These are phyloP conservation scores for Rhegmatorhina hoffmannsi DNA, from an alignment of 2,113 vertebrate genomes.

Conservation along the genomic window DNA sequence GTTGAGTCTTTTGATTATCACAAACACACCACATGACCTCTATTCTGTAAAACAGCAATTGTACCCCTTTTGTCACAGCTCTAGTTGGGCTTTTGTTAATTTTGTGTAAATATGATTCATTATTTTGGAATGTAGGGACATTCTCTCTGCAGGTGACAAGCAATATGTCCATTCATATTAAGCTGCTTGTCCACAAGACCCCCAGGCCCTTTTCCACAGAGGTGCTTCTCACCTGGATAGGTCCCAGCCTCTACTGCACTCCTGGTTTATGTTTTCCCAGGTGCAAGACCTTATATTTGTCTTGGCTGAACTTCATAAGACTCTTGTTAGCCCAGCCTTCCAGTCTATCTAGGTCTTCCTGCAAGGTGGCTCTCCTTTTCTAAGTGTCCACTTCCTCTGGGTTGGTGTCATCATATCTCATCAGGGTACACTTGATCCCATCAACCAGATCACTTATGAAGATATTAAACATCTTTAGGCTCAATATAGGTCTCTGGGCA, in stretches of 20 bases:
- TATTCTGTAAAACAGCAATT: background rate
- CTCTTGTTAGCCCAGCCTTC: background rate
- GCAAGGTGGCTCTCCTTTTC: background rate
- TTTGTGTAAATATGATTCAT: background rate
- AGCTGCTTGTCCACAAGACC: background rate
- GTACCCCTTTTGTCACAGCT: background rate
- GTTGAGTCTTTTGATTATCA: background rate
- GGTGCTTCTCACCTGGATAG: background rate
- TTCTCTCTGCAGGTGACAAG: background rate
- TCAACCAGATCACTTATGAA: background rate
- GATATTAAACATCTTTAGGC: background rate
- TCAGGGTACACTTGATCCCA: background rate
- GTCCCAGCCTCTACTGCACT: background rate
- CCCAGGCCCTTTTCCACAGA: background rate
- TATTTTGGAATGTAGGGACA: background rate
- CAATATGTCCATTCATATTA: background rate
- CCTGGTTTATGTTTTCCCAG: background rate
- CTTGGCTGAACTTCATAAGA: background rate
- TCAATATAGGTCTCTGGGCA: background rate
- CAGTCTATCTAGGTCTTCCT: background rate
- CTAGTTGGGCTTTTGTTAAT: background rate
- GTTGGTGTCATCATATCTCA: background rate
- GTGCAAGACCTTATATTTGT: background rate
- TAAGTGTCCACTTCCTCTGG: background rate
- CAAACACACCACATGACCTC: no score